Base-by-base conservation (phyloP, 2,113 vertebrate genomes). In the Dromaius novaehollandiae region DNA sequence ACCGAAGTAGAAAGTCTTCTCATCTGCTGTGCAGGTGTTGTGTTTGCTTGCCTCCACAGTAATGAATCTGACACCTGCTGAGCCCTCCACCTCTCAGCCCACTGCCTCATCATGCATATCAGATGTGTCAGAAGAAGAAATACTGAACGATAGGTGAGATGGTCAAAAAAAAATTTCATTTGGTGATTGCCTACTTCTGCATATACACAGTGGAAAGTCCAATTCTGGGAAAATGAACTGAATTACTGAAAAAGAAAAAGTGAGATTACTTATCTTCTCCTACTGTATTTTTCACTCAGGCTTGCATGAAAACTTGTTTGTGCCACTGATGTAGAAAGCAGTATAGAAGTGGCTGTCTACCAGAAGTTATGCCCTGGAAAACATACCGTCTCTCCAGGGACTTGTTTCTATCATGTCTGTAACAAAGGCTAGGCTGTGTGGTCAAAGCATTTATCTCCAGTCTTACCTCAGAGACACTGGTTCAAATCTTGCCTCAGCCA, bases 21-120 rank as follows among this genome's bases (percentile, higher is more conserved):
- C 70, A 88, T 95, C 95, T 97, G 64, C 63, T 82, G 94, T 71
- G 73, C 93, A 95, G 95, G 82, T 93, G 81, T 84, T 94, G 42
- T 28, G 85, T 60, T 96, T 95, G 87, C 82, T 83, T 40, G 71
- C 61, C 46, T 86, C 40, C 53, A n/a, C 19, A 38, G 48, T 25
- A 95, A 96, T 61, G 42, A 94, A 93, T 75, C 60, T 66, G 70
- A 77, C 19, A 95, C 50, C 60, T 3, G 11, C 55, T 84, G 69
- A 95, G 6, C 48, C 42, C 30, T 18, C 46, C 26, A 28, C 20
- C 48, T 51, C 65, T 77, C 46, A 84, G 61, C 46, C 53, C 63
- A 46, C 32, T 82, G 38, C 5, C 48, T 8, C 9, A 34, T 51
- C n/a, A 34, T 44, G 76, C 36, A 6, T 44, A 80, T 71, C 73